phyloP scores from a whole-genome alignment of 2,797 vertebrate species.

The Antrozous pallidus region DNA sequence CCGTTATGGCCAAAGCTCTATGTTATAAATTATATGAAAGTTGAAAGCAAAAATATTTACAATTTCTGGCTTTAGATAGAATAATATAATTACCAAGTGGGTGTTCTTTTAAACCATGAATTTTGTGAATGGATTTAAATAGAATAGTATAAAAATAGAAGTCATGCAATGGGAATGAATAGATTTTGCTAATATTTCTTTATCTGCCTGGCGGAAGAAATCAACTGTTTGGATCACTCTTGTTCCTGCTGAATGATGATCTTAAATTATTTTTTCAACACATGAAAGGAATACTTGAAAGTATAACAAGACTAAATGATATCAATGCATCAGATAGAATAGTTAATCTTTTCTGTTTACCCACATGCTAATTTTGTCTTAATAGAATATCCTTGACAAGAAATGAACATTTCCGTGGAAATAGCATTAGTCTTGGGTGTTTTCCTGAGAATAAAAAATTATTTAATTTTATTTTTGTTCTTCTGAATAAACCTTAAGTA shows the following conservation, averaged over 20 bases:
- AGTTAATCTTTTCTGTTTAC: constrained; percentile 12
- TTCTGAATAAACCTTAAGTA: constrained; percentile 40
- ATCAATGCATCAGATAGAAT: neutral
- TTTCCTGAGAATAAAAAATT: constrained; percentile 13
- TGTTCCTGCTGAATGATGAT: constrained; percentile 45
- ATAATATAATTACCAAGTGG: constrained; percentile 57
- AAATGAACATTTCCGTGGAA: constrained; percentile 30
- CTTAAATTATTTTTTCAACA: constrained; percentile 27
- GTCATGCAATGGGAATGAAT: constrained; percentile 60
- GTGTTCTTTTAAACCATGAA: constrained; percentile 63
- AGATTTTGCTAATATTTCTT: constrained; percentile 66
- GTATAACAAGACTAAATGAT: neutral
- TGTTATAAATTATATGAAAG: constrained; percentile 63
- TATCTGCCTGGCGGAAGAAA: constrained; percentile 80
- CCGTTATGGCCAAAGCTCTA: constrained; percentile 63
- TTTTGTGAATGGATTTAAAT: constrained; percentile 66
- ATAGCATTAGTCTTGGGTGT: constrained; percentile 36
- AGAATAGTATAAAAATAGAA: constrained; percentile 66
- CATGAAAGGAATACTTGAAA: constrained; percentile 66
- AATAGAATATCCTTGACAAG: constrained; percentile 45
- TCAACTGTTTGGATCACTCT: constrained; percentile 50
- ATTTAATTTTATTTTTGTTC: constrained; percentile 31
- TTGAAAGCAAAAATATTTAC: constrained; percentile 48
- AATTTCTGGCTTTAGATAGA: constrained; percentile 64
- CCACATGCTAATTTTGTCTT: constrained; percentile 27